Conservation (phyloP, 2,888 invertebrate genomes). For the Oxystoma pomonae region DNA sequence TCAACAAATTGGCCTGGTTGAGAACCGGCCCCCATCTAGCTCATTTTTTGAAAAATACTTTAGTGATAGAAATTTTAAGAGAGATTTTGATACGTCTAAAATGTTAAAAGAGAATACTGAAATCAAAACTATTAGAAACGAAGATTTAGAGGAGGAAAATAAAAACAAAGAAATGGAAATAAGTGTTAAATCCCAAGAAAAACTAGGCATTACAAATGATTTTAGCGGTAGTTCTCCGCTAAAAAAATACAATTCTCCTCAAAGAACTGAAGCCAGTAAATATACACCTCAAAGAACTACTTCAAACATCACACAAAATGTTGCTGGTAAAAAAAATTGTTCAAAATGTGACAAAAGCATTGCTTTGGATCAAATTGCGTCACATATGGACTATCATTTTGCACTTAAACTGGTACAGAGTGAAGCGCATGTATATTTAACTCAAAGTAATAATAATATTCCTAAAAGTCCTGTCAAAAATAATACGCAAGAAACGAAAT, state of each 20-base stretch:
- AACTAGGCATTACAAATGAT: background rate
- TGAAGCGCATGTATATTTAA: no score
- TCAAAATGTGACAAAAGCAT: no score
- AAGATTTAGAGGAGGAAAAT: conserved; percentile 4
- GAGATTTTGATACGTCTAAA: conserved; percentile 39
- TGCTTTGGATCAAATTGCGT: no score
- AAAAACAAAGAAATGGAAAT: background rate
- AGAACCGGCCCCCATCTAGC: conserved; percentile 17
- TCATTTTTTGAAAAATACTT: conserved; percentile 38
- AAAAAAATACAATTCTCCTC: background rate
- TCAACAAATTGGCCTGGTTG: background rate
- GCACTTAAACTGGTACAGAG: no score
- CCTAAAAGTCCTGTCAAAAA: no score
- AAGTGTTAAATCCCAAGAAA: background rate
- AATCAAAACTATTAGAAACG: background rate
- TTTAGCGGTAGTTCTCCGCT: no score
- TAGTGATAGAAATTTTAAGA: conserved; percentile 20
- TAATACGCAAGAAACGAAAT: no score
- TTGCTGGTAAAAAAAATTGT: background rate
- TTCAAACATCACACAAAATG: background rate
- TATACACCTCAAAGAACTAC: no score
- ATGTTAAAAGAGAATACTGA: conserved; percentile 26
- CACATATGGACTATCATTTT: no score
- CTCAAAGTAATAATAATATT: no score
- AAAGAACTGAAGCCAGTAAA: no score